Evolutionary conservation across 2,888 invertebrate genomes (phyloP), one percentile per base, ranked within the genome.

Genomic region (Drosophila koepferae): DNA sequence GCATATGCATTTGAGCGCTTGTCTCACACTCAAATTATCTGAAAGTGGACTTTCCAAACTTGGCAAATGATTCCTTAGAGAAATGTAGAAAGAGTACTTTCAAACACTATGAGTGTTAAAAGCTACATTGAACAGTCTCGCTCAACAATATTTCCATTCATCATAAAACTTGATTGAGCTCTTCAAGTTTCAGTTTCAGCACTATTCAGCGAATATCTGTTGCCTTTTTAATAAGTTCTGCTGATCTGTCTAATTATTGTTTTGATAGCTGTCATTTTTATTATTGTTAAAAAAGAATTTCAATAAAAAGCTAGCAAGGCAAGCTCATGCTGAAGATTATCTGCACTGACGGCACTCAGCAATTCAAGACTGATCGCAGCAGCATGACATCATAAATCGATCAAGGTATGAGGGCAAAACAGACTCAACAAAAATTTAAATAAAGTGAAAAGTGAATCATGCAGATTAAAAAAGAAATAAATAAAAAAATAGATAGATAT

Each of bases 191-290:
- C 12, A 18, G 49, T 10, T 12, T 12, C 34, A 31, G n/a, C 31
- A 34, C 3, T 18, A 5, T 28, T n/a, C 10, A 49, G 0, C 12
- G 7, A 7, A 18, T 28, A 12, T 51, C 7, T 51, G 51, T 12
- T 51, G 6, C 12, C 7, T 12, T n/a, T 0, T 10, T 49, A n/a
- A 49, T 34, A 18, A 31, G 10, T 34, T 12, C 34, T 34, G 34
- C 34, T 51, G 18, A 51, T 34, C 34, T 51, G 18, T 34, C 8
- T 36, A 51, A 51, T 36, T 51, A 36, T 36, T 51, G 34, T 18
- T 51, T 36, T 51, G 51, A 51, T 51, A 36, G 51, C 51, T 51
- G 51, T 51, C 51, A 51, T 1, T 49, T 34, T 34, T 46, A 48
- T 28, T 16, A 16, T 16, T 46, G 46, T 23, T 28, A 48, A 28